These are phyloP conservation scores for Xenotilapia leptura DNA, from an alignment of 2,113 vertebrate genomes.

Conservation along the genomic window DNA sequence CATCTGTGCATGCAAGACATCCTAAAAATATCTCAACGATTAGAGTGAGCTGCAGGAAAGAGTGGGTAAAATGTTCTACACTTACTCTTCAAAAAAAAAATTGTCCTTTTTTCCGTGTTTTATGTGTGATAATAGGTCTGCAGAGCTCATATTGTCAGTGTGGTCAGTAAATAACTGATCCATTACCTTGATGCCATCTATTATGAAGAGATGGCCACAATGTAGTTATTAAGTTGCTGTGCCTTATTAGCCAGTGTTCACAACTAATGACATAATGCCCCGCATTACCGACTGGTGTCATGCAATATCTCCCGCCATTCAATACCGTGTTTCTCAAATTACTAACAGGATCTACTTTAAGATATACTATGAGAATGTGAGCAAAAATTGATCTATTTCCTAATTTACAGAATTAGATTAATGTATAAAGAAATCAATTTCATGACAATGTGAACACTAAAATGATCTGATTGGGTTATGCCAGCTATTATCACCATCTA, in stretches of 20 bases:
- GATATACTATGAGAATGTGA: neutral
- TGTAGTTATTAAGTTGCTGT: neutral
- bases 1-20: neutral
- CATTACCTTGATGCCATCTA: neutral
- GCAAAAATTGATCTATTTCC: slow-evolving; percentile 8
- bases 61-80: neutral
- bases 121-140: neutral
- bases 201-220: neutral
- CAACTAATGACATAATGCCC: neutral
- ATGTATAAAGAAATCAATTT: neutral
- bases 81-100: neutral
- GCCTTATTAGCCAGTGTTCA: neutral
- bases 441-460: neutral
- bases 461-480: neutral
- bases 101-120: neutral
- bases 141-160: neutral
- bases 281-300: neutral
- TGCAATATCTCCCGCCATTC: neutral
- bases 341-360: neutral
- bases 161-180: neutral
- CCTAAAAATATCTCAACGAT: neutral
- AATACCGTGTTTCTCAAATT: neutral
- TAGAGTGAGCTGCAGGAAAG: neutral
- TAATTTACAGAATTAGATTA: slow-evolving; percentile 20
- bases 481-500: neutral